phyloP scores from a whole-genome alignment of 2,888 invertebrate species.

The Biston stratarius region DNA sequence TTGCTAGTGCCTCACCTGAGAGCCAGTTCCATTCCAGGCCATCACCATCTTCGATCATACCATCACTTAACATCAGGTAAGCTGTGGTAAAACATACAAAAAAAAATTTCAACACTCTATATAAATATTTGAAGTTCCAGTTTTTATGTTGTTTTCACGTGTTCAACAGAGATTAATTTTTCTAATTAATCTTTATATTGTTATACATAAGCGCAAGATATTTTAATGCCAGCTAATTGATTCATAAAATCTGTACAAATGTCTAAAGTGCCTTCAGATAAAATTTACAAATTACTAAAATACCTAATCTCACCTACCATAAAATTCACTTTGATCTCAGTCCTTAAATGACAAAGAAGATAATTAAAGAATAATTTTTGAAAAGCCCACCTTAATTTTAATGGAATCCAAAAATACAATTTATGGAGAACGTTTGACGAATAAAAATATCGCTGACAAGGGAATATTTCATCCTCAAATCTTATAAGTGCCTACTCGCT shows the following conservation, averaged over 20 bases:
- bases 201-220: too few relatives aligned
- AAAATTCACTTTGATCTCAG: conserved; percentile 20
- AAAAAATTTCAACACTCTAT: too few relatives aligned
- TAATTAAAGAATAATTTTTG: conserved; percentile 28
- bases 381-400: conserved; percentile 22
- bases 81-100: too few relatives aligned
- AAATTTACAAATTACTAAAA: conserved; percentile 1
- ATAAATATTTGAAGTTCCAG: too few relatives aligned
- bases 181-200: too few relatives aligned
- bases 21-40: too few relatives aligned
- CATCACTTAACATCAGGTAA: too few relatives aligned
- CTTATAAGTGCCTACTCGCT: conserved; percentile 41
- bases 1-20: too few relatives aligned
- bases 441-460: conserved; percentile 41
- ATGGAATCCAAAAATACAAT: conserved; percentile 29
- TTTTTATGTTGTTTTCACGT: too few relatives aligned
- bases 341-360: conserved; percentile 18
- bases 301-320: conserved; percentile 1
- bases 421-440: conserved; percentile 28
- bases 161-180: too few relatives aligned
- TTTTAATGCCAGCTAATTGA: too few relatives aligned
- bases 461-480: conserved; percentile 36
- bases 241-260: conserved; percentile 2
- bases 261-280: neutral
- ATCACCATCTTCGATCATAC: too few relatives aligned